Evolutionary conservation across 2,888 invertebrate genomes (phyloP), one percentile per base, ranked within the genome.

Genomic region (Rugalucina vietnamica): DNA sequence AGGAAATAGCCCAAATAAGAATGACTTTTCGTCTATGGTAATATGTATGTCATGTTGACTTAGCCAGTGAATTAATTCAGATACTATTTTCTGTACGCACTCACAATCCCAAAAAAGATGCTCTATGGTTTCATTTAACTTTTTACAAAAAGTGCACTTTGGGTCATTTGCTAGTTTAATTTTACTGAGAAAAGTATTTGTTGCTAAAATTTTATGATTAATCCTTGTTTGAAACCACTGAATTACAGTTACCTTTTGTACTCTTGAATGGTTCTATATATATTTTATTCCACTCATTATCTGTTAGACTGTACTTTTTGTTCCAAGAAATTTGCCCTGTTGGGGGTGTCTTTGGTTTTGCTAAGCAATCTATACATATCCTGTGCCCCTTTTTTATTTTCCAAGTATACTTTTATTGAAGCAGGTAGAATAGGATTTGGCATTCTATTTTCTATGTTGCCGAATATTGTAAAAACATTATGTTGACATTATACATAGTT

Each of bases 231-330:
- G 60, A 29, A 60, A 60, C 60, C 60, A 60, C 14, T 60, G 60
- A 27, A 60, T 24, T 60, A 29, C 29, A 60, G 10, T n/a, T 60
- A 29, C 29, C 60, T 60, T 60, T 60, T 4, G 60, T 60, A 4
- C 24, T 60, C 24, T 8, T 60, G 14, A 60, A 60, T 60, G 60
- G 60, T 3, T 60, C 60, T 27, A 3, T 27, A n/a, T 27, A 60
- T 60, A 60, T 60, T 60, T 60, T 60, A n/a, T 27, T 27, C 60
- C 60, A 60, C 60, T 60, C 60, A 27, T 60, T 27, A 27, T 60
- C 60, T 8, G 24, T 4, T 8, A 60, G 29, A 27, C 29, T 60
- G 29, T 27, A 60, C 29, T 60, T 60, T 60, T 60, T 60, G 12
- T 60, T 60, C 60, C 60, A 27, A 8, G 60, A 60, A 12, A 60